phyloP scores from a whole-genome alignment of 2,113 vertebrate genomes.

The Acrocephalus arundinaceus region DNA sequence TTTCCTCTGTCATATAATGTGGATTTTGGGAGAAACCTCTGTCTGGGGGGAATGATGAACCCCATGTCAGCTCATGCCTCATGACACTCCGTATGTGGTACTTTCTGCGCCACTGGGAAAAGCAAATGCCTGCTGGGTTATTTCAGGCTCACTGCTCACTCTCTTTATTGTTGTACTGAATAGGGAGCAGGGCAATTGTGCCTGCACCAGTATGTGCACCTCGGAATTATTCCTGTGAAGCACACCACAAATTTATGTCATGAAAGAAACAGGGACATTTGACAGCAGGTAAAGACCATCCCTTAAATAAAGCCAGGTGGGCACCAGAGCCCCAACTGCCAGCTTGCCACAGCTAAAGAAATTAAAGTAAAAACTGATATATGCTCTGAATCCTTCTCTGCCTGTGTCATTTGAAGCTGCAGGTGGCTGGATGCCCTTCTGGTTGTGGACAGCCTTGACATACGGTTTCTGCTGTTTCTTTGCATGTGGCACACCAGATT shows the following conservation, averaged over 20 bases:
- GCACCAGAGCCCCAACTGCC: neutral
- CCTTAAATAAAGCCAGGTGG: neutral
- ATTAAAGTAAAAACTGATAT: neutral
- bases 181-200: neutral
- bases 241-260: rapidly evolving
- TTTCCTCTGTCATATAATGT: rapidly evolving
- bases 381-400: neutral
- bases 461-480: neutral
- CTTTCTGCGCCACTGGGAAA: neutral
- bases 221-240: neutral
- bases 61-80: neutral
- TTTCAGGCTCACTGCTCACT: neutral
- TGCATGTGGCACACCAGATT: neutral
- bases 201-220: too few species aligned
- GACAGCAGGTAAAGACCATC: neutral
- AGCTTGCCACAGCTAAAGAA: neutral
- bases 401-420: neutral
- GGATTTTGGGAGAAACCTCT: neutral
- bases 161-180: neutral
- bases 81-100: neutral
- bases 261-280: neutral
- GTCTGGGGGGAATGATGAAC: neutral
- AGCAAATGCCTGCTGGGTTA: neutral
- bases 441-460: neutral
- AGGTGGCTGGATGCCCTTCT: neutral